Evolutionary conservation across 2,797 vertebrate species (phyloP).

Genomic region (Dermochelys coriacea): DNA sequence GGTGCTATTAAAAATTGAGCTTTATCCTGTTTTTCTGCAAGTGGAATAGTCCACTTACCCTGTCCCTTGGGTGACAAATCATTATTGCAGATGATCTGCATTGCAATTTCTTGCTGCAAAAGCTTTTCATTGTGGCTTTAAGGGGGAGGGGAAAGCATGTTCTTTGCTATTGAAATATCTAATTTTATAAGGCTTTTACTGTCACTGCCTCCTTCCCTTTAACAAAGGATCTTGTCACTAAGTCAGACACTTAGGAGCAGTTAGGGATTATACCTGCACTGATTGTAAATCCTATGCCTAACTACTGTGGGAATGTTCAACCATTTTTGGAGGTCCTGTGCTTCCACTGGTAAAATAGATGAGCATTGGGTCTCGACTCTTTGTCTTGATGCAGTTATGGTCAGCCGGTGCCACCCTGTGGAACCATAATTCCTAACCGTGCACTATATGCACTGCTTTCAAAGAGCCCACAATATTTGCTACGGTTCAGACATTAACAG

Average conservation of each 20-base stretch:
- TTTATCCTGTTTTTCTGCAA: not conserved
- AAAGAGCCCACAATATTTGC: not conserved
- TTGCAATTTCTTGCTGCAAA: not conserved
- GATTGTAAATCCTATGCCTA: conserved; percentile 84
- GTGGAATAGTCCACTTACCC: rapidly evolving
- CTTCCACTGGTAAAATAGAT: conserved; percentile 90
- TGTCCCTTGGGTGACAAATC: not conserved
- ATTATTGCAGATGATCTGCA: not conserved
- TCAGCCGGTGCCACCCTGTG: conserved; percentile 79
- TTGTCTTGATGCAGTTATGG: conserved; percentile 82
- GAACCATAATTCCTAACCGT: not conserved
- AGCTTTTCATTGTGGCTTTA: not conserved
- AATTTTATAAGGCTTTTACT: not conserved
- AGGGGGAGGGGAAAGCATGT: not conserved
- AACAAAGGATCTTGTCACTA: not conserved
- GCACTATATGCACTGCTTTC: not conserved
- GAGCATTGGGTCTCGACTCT: conserved; percentile 80
- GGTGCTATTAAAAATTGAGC: not conserved
- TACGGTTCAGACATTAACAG: not conserved
- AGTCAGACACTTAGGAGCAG: not conserved
- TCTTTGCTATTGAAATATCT: not conserved
- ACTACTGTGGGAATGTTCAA: conserved; percentile 85
- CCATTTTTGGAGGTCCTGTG: conserved; percentile 88
- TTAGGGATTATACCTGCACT: conserved; percentile 76
- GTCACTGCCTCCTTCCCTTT: not conserved